Conservation (phyloP, 2,888 invertebrate genomes). For the Athalia cordata region DNA sequence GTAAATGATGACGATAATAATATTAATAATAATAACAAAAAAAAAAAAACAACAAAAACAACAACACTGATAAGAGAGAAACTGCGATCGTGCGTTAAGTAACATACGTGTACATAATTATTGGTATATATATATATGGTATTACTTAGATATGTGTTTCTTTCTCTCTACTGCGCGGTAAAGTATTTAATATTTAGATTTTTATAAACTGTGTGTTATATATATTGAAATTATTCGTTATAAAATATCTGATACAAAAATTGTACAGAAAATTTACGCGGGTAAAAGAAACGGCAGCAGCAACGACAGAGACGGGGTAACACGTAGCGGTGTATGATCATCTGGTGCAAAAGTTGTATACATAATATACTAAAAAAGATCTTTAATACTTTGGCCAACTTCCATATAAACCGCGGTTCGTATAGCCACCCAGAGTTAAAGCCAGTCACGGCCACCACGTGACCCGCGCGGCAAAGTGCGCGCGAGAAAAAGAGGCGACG, state of each 20-base stretch:
- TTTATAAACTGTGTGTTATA: no score
- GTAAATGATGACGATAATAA: no score
- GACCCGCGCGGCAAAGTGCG: constrained; percentile 55
- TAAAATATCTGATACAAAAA: no score
- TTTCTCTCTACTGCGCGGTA: constrained; percentile 18
- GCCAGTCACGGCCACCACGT: constrained; percentile 60
- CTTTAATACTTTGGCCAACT: constrained; percentile 47
- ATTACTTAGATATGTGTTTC: constrained; percentile 48
- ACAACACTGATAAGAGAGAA: not conserved
- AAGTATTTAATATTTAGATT: no score
- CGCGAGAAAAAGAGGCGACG: not conserved
- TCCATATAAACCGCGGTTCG: constrained; percentile 55
- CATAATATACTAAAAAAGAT: not conserved
- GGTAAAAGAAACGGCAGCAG: no score
- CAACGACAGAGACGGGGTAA: no score
- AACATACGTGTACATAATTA: constrained; percentile 29
- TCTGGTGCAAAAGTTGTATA: not conserved
- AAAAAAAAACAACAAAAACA: no score
- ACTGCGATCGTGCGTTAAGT: not conserved
- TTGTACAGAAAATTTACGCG: no score
- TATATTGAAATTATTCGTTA: no score
- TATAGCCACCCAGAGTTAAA: constrained; percentile 57
- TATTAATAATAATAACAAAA: no score
- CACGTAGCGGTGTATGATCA: no score
- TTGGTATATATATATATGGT: constrained; percentile 28